Evolutionary conservation across 2,113 vertebrate genomes (phyloP).

Genomic region (Xenopus laevis): DNA sequence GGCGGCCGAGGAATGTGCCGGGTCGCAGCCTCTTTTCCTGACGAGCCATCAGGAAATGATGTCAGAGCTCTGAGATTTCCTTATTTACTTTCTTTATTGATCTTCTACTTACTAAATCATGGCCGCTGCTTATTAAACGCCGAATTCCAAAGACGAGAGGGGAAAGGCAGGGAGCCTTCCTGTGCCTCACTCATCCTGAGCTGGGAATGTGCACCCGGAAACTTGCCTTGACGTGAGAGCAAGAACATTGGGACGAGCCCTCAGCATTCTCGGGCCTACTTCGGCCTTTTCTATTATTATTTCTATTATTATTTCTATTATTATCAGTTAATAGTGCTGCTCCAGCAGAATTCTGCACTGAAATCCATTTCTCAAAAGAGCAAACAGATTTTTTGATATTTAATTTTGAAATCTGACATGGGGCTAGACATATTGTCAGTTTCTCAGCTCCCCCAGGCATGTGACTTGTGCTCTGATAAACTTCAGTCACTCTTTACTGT

Average conservation of each 20-base stretch:
- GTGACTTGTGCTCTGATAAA: no score
- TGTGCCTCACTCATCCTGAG: slow-evolving; percentile 34
- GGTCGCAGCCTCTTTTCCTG: not conserved
- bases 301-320: no score
- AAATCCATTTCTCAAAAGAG: no score
- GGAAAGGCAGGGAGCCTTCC: slow-evolving; percentile 12
- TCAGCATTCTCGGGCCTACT: slow-evolving; percentile 10
- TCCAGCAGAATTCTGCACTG: no score
- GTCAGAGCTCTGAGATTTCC: slow-evolving; percentile 24
- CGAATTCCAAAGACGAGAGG: slow-evolving; percentile 4
- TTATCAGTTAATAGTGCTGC: no score
- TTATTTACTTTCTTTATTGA: slow-evolving; percentile 27
- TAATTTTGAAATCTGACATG: no score
- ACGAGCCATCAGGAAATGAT: slow-evolving; percentile 23
- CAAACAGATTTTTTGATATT: no score
- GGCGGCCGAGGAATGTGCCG: fast-evolving
- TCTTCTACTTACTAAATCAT: slow-evolving; percentile 17
- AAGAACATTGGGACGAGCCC: not conserved
- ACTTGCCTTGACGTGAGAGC: slow-evolving; percentile 26
- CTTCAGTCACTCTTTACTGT: no score
- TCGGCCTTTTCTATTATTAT: slow-evolving; percentile 12
- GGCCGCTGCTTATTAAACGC: slow-evolving; percentile 17
- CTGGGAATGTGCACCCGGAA: slow-evolving; percentile 28
- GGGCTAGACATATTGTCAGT: no score
- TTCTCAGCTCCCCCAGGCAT: no score